Conservation (phyloP, 2,888 invertebrate species). For the Entomobrya proxima region DNA sequence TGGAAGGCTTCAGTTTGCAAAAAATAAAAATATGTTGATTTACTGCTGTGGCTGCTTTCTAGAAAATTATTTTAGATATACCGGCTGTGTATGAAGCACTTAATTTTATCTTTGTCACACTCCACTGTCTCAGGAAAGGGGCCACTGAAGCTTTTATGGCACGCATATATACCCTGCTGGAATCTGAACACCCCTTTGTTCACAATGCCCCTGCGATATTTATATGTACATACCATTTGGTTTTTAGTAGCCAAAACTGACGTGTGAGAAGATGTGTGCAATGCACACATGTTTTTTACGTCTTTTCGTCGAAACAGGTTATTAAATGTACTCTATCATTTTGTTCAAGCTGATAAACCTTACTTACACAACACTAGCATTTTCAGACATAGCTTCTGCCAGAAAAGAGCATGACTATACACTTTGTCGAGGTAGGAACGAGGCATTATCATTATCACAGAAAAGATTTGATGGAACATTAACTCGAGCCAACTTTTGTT, state of each 20-base stretch:
- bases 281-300: conserved; percentile 3
- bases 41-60: neutral
- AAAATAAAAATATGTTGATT: neutral
- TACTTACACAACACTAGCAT: neutral
- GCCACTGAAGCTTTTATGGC: neutral
- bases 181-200: neutral
- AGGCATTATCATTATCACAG: neutral
- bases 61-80: neutral
- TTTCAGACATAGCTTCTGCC: neutral
- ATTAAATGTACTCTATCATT: conserved; percentile 26
- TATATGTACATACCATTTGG: neutral
- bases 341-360: conserved; percentile 21
- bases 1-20: neutral
- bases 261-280: neutral
- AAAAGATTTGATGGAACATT: conserved; percentile 34
- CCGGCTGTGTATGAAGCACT: neutral
- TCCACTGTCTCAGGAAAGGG: neutral
- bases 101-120: neutral
- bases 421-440: neutral
- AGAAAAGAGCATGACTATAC: conserved; percentile 3
- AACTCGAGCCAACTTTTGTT: conserved; percentile 43
- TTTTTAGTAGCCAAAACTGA: neutral
- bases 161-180: neutral
- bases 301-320: conserved; percentile 36
- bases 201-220: neutral